phyloP scores from a whole-genome alignment of 2,888 invertebrate genomes.

The Caenorhabditis sp. region DNA sequence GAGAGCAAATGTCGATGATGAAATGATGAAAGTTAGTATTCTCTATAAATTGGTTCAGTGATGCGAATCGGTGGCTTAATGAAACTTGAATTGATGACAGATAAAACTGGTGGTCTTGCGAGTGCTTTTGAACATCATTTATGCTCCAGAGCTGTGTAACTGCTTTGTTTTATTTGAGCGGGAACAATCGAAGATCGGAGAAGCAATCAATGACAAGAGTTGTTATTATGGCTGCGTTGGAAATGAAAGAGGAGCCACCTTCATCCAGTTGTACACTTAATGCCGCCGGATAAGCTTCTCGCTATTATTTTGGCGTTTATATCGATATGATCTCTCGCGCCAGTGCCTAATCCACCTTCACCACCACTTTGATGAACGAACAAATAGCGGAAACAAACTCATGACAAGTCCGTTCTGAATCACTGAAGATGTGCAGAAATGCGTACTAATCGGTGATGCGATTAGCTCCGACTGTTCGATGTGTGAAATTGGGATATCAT shows the following conservation, averaged over 20 bases:
- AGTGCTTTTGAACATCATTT: constrained; percentile 51
- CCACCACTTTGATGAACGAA: not conserved
- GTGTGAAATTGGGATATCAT: not conserved
- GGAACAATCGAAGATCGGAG: not conserved
- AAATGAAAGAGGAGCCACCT: constrained; percentile 9
- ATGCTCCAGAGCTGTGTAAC: no score
- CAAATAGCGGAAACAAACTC: not conserved
- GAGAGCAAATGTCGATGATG: constrained; percentile 39
- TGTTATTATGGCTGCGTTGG: not conserved
- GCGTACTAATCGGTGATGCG: constrained; percentile 29
- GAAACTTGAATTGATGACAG: constrained; percentile 56
- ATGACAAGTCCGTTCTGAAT: not conserved
- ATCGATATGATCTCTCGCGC: constrained; percentile 8
- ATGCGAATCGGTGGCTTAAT: constrained; percentile 55
- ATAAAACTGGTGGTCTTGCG: constrained; percentile 46
- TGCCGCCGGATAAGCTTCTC: constrained; percentile 36
- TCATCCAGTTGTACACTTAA: constrained; percentile 27
- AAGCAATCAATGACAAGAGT: constrained; percentile 17
- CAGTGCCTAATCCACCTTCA: constrained; percentile 17
- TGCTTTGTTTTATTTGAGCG: constrained; percentile 30
- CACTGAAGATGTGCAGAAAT: constrained; percentile 1
- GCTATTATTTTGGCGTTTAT: constrained; percentile 39
- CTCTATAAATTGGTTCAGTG: constrained; percentile 48
- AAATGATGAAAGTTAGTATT: constrained; percentile 27
- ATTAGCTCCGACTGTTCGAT: constrained; percentile 17